Evolutionary conservation across 2,113 vertebrate genomes (phyloP).

Genomic region (Chloropsis cyanopogon): DNA sequence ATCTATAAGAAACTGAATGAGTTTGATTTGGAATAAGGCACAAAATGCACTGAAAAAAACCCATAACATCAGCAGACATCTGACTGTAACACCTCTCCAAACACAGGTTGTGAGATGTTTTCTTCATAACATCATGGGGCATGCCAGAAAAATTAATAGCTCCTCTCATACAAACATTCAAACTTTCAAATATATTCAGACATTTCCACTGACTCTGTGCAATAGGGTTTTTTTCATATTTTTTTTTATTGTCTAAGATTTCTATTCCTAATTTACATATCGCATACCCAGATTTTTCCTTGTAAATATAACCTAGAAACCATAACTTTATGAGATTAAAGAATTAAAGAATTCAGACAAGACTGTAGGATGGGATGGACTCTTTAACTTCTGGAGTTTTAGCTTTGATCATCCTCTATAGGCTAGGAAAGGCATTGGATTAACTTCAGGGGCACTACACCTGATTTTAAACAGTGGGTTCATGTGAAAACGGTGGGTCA

Average conservation of each 20-base stretch:
- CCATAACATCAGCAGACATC: neutral
- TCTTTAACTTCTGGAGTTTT: neutral
- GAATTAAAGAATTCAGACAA: neutral
- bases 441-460: neutral
- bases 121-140: neutral
- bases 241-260: neutral
- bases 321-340: neutral
- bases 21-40: neutral
- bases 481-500: neutral
- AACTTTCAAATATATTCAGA: neutral
- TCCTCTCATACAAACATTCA: neutral
- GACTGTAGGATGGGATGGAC: neutral
- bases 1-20: neutral
- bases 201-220: neutral
- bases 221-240: neutral
- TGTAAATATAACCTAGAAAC: neutral
- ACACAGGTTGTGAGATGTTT: neutral
- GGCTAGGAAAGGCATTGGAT: neutral
- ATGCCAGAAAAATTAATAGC: neutral
- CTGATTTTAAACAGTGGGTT: neutral
- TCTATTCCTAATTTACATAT: neutral
- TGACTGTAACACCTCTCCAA: neutral
- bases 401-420: neutral
- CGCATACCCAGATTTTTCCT: neutral
- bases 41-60: neutral